Evolutionary conservation across 1,140 invertebrate species (phyloP), one percentile per base, ranked within the genome.

Genomic region (Drosophila saltans): DNA sequence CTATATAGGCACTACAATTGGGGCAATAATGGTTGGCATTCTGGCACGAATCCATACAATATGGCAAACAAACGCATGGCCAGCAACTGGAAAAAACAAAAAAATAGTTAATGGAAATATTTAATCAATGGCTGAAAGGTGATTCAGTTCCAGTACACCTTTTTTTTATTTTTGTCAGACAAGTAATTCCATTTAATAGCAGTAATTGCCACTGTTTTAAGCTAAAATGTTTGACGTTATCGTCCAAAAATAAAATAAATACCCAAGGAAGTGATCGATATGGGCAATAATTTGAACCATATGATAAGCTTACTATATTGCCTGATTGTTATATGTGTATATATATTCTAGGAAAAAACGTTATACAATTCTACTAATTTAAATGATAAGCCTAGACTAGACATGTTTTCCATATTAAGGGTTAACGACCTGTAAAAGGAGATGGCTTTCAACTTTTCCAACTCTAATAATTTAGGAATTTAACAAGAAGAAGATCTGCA

Each of bases 21-120:
- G 95, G 95, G 82, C 96, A 96, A 68, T 94, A 94, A 79, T 96
- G 96, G 68, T 95, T 95, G 16, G 94, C 93, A 57, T 93, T 93
- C 80, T 94, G 92, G 76, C 95, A 96, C 9, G 93, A 94, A 71
- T 96, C 94, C 78, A 95, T 93, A 71, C 95, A 96, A 68, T 96
- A 96, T 1, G 95, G 95, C 16, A 95, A 90, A 64, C 93, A 95
- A 2, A 93, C 93, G 72, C 94, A 85, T 0, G 82, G 82, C 82
- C 82, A 85, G 64, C 82, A 85, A 55, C 82, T 85, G 59, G 6
- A 36, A 59, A 58, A 6, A 40, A 72, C 56, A 45, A 40, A 30
- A 41, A 58, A 41, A 58, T 26, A 6, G 39, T 59, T 41, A 45
- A 60, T 36, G 43, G 30, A 59, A 55, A 40, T 59, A 10, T 3